Percentiles rank a stretch among this genome's conserved stretches.
Evolutionary conservation across 2,113 vertebrate species (phyloP).

Genomic region (Muntiacus muntjak): DNA sequence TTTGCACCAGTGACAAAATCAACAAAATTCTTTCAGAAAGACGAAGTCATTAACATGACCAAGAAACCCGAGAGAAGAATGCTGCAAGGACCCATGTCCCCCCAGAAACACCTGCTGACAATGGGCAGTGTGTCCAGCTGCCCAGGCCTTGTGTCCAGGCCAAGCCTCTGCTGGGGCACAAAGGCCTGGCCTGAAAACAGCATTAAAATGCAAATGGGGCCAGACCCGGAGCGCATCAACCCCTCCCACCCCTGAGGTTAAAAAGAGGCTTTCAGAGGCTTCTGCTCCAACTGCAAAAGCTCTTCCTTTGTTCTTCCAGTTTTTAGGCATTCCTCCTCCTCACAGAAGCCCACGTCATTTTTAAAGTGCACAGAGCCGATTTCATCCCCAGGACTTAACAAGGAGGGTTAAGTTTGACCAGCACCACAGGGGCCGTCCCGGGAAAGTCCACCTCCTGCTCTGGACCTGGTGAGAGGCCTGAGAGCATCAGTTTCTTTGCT

Average conservation of each 20-base stretch:
- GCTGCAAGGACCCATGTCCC: accelerated
- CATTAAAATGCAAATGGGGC: conserved; percentile 51
- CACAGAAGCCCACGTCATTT: not conserved
- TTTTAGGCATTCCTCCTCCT: not conserved
- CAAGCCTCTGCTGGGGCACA: not conserved
- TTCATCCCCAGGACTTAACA: not conserved
- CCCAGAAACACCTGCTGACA: not conserved
- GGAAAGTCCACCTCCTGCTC: not conserved
- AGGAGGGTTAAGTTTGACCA: not conserved
- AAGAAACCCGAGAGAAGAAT: not conserved
- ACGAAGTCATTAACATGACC: not conserved
- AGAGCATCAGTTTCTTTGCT: not conserved
- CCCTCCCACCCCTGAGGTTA: not conserved
- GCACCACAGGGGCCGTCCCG: not conserved
- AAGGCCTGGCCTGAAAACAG: not conserved
- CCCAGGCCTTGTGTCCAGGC: not conserved
- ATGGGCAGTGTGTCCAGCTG: not conserved
- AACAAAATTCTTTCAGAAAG: not conserved
- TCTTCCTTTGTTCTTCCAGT: not conserved
- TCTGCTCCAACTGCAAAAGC: conserved; percentile 12
- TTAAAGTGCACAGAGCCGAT: not conserved
- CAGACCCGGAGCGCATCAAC: not conserved
- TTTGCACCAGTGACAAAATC: not conserved
- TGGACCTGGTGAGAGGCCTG: accelerated
- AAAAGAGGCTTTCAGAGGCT: conserved; percentile 19